Percentiles rank a stretch among this genome's conserved stretches.
Conservation (phyloP, 2,888 invertebrate species). For the Muschampia plurimacula region DNA sequence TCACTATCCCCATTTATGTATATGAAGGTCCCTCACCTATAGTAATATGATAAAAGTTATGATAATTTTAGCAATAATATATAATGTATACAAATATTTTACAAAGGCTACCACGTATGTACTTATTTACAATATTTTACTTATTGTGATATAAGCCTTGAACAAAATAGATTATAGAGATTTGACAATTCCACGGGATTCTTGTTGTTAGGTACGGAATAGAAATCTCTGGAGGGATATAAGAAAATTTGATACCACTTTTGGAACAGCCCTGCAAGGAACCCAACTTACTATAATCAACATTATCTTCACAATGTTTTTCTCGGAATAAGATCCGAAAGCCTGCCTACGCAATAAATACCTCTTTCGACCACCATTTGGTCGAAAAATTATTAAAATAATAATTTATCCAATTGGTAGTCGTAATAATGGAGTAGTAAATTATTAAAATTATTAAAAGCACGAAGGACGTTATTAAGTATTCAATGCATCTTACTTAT, state of each 20-base stretch:
- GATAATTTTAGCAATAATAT: too few species aligned
- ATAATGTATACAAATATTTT: too few species aligned
- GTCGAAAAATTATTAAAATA: too few species aligned
- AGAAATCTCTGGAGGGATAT: not conserved
- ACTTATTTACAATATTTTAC: too few species aligned
- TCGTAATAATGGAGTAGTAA: too few species aligned
- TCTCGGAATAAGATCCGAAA: conserved; percentile 19
- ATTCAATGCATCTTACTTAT: not conserved
- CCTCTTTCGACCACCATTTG: not conserved
- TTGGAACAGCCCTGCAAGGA: conserved; percentile 9
- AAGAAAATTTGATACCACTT: conserved; percentile 12
- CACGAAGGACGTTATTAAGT: not conserved
- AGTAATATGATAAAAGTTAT: too few species aligned
- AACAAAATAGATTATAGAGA: not conserved
- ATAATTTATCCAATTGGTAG: too few species aligned
- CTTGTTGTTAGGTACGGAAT: not conserved
- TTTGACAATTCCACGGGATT: not conserved
- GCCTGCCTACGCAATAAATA: conserved; percentile 13
- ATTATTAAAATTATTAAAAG: too few species aligned
- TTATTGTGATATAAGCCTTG: not conserved
- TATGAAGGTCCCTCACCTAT: too few species aligned
- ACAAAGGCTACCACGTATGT: too few species aligned
- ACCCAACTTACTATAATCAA: conserved; percentile 21
- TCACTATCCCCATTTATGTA: too few species aligned
- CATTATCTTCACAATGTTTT: conserved; percentile 24